Conservation (phyloP, 2,113 vertebrate species). For the Cariama cristata region DNA sequence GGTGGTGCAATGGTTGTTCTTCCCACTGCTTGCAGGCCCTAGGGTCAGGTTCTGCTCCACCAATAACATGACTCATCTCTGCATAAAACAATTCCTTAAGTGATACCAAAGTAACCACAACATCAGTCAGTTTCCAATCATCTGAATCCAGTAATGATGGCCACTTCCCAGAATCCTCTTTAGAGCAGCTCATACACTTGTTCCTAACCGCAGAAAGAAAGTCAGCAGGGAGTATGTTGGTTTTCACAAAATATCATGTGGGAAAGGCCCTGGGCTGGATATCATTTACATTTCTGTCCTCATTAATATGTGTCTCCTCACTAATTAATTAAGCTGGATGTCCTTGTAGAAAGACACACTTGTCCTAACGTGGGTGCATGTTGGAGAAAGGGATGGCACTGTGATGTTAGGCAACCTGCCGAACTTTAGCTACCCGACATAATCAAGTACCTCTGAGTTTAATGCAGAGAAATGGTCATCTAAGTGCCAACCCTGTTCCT, state of each 20-base stretch:
- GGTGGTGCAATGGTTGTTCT: slow-evolving; percentile 59
- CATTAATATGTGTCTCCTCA: background rate
- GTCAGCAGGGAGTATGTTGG: background rate
- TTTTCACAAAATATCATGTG: slow-evolving; percentile 16
- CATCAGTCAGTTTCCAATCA: slow-evolving; percentile 54
- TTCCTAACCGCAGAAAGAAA: slow-evolving; percentile 32
- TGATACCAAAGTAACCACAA: slow-evolving; percentile 60
- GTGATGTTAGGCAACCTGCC: background rate
- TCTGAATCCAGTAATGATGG: slow-evolving; percentile 37
- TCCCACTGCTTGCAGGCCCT: slow-evolving; percentile 49
- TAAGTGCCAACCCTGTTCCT: background rate
- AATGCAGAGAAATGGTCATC: background rate
- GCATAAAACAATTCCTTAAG: slow-evolving; percentile 59
- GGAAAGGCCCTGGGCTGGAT: background rate
- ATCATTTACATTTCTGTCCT: background rate
- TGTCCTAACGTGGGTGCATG: background rate
- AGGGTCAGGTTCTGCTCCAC: slow-evolving; percentile 65
- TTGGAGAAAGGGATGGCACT: background rate
- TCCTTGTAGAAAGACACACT: background rate
- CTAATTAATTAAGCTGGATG: background rate
- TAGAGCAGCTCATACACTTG: slow-evolving; percentile 38
- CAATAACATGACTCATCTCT: slow-evolving; percentile 69
- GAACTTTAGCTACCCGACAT: background rate
- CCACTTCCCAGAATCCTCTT: slow-evolving; percentile 42
- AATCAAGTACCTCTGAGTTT: background rate